These are phyloP conservation scores for Macroglossus sobrinus DNA, from an alignment of 2,113 vertebrate species.

Conservation along the genomic window DNA sequence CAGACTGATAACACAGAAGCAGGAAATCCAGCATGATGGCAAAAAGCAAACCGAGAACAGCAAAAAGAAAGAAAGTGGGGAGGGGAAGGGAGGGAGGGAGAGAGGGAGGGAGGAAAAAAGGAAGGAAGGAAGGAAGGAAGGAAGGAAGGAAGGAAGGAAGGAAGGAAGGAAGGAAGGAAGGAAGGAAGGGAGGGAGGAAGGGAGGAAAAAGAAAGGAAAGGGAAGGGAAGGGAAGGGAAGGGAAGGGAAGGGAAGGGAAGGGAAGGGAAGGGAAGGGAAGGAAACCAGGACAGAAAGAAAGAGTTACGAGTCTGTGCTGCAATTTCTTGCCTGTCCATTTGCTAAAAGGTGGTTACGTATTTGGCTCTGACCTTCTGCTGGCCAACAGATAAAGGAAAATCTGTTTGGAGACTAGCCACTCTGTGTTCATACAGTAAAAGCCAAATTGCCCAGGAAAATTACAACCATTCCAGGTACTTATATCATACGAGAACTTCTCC, in stretches of 20 bases:
- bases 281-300: background rate
- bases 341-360: background rate
- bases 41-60: background rate
- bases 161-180: too few species aligned
- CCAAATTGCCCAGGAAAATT: slow-evolving; percentile 1
- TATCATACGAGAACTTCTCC: slow-evolving; percentile 2
- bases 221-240: too few species aligned
- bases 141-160: too few species aligned
- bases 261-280: background rate
- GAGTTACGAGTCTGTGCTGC: background rate
- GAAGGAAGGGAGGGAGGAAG: too few species aligned
- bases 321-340: background rate
- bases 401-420: background rate
- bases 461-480: background rate
- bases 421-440: slow-evolving; percentile 18
- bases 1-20: background rate
- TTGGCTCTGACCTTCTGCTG: background rate
- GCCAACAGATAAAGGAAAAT: background rate
- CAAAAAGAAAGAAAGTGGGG: background rate
- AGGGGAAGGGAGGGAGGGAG: too few species aligned
- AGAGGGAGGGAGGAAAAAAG: too few species aligned
- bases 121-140: too few species aligned
- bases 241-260: too few species aligned
- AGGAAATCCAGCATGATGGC: background rate
- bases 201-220: too few species aligned